Conservation (phyloP, 2,797 vertebrate genomes). For the Centropyge bicolor region DNA sequence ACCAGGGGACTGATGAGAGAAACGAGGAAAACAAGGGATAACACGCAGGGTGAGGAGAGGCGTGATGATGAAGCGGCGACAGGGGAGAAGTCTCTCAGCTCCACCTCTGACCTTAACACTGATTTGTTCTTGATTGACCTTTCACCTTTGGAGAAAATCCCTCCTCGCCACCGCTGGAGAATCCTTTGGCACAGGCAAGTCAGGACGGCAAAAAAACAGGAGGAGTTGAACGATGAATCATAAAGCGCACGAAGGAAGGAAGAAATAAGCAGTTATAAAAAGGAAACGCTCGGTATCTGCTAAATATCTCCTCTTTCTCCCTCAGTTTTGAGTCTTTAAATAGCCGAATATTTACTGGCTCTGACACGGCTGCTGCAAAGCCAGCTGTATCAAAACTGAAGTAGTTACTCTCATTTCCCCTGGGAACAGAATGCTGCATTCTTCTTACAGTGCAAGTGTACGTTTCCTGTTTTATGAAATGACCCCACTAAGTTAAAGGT, state of each 20-base stretch:
- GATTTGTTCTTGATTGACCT: conserved; percentile 69
- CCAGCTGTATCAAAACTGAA: not conserved
- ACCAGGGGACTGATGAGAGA: conserved; percentile 1
- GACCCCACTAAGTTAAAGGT: not conserved
- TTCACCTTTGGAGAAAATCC: conserved; percentile 58
- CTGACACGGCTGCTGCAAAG: not conserved
- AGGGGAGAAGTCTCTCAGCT: conserved; percentile 36
- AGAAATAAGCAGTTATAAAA: not conserved
- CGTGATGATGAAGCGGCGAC: conserved; percentile 39
- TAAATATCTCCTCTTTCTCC: not conserved
- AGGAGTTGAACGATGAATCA: not conserved
- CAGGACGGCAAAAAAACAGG: conserved; percentile 13
- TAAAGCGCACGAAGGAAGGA: not conserved
- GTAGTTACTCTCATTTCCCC: not conserved
- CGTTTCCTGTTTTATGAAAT: not conserved
- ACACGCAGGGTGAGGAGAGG: conserved; percentile 21
- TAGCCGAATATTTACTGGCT: not conserved
- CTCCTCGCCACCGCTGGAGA: conserved; percentile 13
- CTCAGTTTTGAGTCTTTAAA: not conserved
- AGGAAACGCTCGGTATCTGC: not conserved
- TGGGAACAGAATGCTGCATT: not conserved
- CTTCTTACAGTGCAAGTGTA: not conserved
- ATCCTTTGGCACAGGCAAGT: conserved; percentile 12
- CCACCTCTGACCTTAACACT: conserved; percentile 58
- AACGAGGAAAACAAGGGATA: conserved; percentile 23